Conservation (phyloP, 2,113 vertebrate genomes). For the Actenoides lindsayi region DNA sequence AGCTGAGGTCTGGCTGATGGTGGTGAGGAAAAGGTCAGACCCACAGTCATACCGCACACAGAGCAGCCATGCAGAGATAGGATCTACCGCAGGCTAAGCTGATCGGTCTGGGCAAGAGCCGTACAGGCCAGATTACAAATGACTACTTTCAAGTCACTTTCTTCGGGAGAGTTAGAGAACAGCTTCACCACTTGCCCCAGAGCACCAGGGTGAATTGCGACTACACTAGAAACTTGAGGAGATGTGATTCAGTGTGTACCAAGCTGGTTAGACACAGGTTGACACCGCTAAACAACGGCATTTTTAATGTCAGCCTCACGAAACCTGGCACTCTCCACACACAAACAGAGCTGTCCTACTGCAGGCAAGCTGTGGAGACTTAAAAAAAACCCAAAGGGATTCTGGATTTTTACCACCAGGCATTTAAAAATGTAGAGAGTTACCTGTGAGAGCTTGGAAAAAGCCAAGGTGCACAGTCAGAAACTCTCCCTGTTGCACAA, state of each 20-base stretch:
- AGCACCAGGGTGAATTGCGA: neutral
- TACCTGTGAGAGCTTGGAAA: neutral
- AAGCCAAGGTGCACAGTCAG: neutral
- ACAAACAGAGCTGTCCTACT: neutral
- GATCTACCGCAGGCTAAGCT: neutral
- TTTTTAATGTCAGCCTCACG: neutral
- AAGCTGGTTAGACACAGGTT: neutral
- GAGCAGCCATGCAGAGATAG: neutral
- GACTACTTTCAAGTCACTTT: neutral
- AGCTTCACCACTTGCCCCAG: neutral
- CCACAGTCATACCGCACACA: neutral
- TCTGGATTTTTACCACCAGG: neutral
- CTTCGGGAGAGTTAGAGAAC: neutral
- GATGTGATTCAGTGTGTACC: neutral
- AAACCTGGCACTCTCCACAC: neutral
- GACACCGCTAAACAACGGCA: neutral
- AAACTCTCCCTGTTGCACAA: neutral
- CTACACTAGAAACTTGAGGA: neutral
- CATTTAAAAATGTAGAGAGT: neutral
- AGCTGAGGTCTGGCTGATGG: neutral
- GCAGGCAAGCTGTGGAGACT: neutral
- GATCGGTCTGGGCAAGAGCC: neutral
- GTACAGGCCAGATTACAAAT: neutral
- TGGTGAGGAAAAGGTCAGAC: neutral
- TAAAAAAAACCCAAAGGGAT: neutral